Evolutionary conservation across 1,140 invertebrate genomes (phyloP).

Genomic region (Helicoverpa zea): DNA sequence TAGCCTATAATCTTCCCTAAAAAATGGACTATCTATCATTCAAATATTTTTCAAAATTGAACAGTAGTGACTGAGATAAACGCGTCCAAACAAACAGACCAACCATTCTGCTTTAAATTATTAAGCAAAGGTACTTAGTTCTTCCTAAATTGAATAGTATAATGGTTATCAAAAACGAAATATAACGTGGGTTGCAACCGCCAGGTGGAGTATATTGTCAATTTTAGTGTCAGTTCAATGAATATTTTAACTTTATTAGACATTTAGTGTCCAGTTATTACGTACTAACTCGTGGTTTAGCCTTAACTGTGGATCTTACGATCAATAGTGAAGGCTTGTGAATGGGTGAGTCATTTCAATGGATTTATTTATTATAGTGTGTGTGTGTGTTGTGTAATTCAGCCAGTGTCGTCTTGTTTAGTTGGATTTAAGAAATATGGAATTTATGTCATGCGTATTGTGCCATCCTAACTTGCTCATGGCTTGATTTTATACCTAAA

Average conservation of each 20-base stretch:
- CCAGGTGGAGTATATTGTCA: not conserved
- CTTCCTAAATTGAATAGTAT: slow-evolving; percentile 9
- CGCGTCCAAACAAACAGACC: too few relatives aligned
- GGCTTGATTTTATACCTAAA: too few relatives aligned
- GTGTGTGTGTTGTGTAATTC: not conserved
- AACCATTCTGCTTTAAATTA: too few relatives aligned
- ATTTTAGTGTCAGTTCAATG: slow-evolving; percentile 18
- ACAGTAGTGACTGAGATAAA: too few relatives aligned
- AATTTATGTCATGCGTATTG: too few relatives aligned
- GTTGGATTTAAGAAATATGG: too few relatives aligned
- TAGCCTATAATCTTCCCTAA: too few relatives aligned
- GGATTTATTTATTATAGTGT: not conserved
- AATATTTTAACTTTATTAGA: slow-evolving; percentile 23
- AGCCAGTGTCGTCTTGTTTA: too few relatives aligned
- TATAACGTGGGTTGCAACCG: slow-evolving; percentile 1
- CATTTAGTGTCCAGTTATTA: not conserved
- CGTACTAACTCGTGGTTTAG: not conserved
- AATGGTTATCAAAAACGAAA: not conserved
- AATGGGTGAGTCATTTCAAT: slow-evolving; percentile 23
- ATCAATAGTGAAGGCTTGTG: not conserved
- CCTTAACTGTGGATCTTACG: slow-evolving; percentile 11
- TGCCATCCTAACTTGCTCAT: too few relatives aligned
- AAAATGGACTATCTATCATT: too few relatives aligned
- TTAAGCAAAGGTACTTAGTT: too few relatives aligned
- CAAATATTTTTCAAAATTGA: too few relatives aligned